Evolutionary conservation across 2,113 vertebrate genomes (phyloP).

Genomic region (Paralichthys olivaceus): DNA sequence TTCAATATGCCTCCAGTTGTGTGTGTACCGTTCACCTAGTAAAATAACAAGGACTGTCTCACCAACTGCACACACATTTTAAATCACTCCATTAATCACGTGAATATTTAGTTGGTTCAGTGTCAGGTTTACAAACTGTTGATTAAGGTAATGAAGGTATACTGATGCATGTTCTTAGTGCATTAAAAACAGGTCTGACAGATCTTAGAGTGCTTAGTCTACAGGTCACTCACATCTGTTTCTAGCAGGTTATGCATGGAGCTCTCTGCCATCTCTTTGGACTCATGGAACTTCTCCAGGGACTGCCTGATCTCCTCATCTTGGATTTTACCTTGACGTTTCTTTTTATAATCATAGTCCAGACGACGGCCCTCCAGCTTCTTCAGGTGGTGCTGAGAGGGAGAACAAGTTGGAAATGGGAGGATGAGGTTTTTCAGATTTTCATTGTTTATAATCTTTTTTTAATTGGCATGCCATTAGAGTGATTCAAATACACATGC

Average conservation of each 20-base stretch:
- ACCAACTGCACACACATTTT: not conserved
- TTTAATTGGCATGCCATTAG: not conserved
- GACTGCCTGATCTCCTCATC: conserved; percentile 92
- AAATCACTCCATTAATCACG: not conserved
- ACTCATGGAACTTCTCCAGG: conserved; percentile 95
- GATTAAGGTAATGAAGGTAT: not conserved
- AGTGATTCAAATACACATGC: not conserved
- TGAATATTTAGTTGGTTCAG: not conserved
- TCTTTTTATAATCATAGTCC: conserved; percentile 99
- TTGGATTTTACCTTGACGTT: conserved; percentile 94
- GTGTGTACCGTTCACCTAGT: not conserved
- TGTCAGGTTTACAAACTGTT: not conserved
- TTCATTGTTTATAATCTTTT: conserved; percentile 2
- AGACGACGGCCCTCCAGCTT: conserved; percentile 94
- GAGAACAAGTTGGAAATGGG: conserved; percentile 33
- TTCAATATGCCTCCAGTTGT: not conserved
- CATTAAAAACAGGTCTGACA: not conserved
- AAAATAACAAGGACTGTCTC: not conserved
- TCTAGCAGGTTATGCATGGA: conserved; percentile 97
- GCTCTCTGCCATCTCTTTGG: conserved; percentile 91
- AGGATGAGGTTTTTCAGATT: not conserved
- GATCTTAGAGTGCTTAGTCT: not conserved
- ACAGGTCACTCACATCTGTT: conserved; percentile 88
- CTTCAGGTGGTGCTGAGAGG: conserved; percentile 91
- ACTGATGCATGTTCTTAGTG: not conserved